Percentiles rank a stretch among this genome's conserved stretches.
These are phyloP conservation scores for Takifugu rubripes DNA, from an alignment of 2,797 vertebrate genomes.

Conservation along the genomic window DNA sequence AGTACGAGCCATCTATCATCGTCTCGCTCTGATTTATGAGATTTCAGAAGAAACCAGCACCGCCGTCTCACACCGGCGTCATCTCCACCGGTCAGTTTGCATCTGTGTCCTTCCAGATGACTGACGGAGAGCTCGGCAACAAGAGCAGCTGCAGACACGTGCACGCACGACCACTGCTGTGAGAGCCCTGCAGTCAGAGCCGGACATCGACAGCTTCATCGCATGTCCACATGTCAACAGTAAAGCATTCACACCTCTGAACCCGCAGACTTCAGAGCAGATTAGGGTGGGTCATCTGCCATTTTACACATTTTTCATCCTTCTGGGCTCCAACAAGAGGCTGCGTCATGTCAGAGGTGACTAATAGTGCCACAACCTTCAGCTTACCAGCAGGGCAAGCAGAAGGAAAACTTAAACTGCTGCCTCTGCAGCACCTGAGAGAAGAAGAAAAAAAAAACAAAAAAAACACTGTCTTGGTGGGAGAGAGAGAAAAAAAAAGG, in stretches of 20 bases:
- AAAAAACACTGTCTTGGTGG: background rate
- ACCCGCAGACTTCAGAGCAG: constrained; percentile 16
- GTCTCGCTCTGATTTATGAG: constrained; percentile 51
- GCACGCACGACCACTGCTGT: too few relatives aligned
- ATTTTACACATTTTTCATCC: constrained; percentile 52
- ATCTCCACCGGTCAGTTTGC: background rate
- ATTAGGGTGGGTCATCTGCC: constrained; percentile 35
- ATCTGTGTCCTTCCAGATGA: background rate
- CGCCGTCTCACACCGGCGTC: background rate
- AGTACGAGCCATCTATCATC: constrained; percentile 48
- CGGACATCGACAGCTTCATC: too few relatives aligned
- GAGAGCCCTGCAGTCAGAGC: too few relatives aligned
- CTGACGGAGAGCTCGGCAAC: background rate
- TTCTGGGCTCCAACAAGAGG: constrained; percentile 58
- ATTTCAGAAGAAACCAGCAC: constrained; percentile 34
- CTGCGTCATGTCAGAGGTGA: constrained; percentile 70
- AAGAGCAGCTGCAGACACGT: too few relatives aligned
- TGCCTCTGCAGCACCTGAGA: constrained; percentile 55
- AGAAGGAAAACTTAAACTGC: constrained; percentile 66
- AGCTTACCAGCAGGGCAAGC: constrained; percentile 31
- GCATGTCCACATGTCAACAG: background rate
- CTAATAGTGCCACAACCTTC: constrained; percentile 61
- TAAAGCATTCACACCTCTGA: constrained; percentile 8
- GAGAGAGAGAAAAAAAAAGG: constrained; percentile 29
- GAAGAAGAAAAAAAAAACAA: constrained; percentile 27